Evolutionary conservation across 2,113 vertebrate genomes (phyloP), one percentile per base, ranked within the genome.

Genomic region (Lamprotornis superbus): DNA sequence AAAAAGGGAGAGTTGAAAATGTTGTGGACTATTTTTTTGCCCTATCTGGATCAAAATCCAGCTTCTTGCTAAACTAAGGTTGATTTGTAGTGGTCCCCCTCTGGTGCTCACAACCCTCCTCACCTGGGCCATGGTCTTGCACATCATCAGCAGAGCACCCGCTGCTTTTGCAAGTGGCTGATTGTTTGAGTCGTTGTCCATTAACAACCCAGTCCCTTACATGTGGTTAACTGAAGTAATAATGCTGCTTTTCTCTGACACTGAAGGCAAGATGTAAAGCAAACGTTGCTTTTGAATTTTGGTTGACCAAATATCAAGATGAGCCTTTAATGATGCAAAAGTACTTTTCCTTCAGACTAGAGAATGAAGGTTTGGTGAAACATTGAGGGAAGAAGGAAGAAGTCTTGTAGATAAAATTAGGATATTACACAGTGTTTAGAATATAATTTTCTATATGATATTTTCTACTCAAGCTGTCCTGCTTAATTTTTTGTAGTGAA

Each of bases 401-500:
- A 70, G 12, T 63, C 31, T 94, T 93, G 56, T 90, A 82, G 14
- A 73, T 24, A 47, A 5, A 50, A 50, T 57, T 86, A 81, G 15
- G 14, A n/a, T 83, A 56, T 57, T 68, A 37, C 22, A 22, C 7
- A 22, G 14, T 44, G 7, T 70, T 69, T 91, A 59, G 12, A 61
- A 22, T 50, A 63, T 56, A 9, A 39, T 82, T 71, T 84, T 79
- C 15, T 61, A 7, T 33, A 28, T 69, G 37, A 3, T 52, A 42
- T 82, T 78, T 91, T 88, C 25, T 89, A 88, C 21, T 82, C 68
- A 70, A 49, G 90, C 44, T 79, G 19, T 65, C 78, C 44, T 76
- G 18, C 65, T 67, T 93, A 94, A 87, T 92, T 92, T 94, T 84
- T 87, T 90, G 8, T 71, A 40, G 87, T 87, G 60, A 89, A 92